Percentiles rank a stretch among this genome's conserved stretches.
phyloP scores from a whole-genome alignment of 2,797 vertebrate genomes.

The Gadopsis bispinosus region DNA sequence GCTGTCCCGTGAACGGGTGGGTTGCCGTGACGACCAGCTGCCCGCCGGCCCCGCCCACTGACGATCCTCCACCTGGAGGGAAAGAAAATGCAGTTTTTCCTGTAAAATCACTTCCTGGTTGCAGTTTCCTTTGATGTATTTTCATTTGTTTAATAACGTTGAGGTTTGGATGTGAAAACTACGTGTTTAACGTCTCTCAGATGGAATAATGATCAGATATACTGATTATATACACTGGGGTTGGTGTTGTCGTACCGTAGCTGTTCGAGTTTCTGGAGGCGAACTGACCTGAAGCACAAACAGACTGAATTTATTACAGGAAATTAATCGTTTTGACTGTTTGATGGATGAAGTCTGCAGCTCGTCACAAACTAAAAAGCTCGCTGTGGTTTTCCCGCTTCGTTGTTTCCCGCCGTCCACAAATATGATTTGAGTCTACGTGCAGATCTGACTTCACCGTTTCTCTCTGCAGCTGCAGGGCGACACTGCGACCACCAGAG shows the following conservation, averaged over 20 bases:
- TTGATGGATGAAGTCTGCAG: neutral
- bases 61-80: neutral
- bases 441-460: too few relatives aligned
- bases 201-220: too few relatives aligned
- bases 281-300: constrained; percentile 39
- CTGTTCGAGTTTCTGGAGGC: constrained; percentile 10
- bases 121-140: too few relatives aligned
- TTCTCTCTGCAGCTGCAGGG: neutral
- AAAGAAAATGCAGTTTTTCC: neutral
- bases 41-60: constrained; percentile 47
- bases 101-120: too few relatives aligned
- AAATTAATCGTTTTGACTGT: neutral
- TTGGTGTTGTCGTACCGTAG: constrained; percentile 11
- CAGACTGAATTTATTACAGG: neutral
- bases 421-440: too few relatives aligned
- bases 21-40: constrained; percentile 89
- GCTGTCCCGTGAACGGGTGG: constrained; percentile 90
- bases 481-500: constrained; percentile 27
- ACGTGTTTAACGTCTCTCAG: too few relatives aligned
- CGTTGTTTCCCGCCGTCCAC: too few relatives aligned
- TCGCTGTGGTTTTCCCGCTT: too few relatives aligned
- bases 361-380: too few relatives aligned
- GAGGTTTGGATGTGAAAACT: too few relatives aligned
- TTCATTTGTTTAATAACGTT: too few relatives aligned
- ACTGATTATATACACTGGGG: too few relatives aligned